Evolutionary conservation across 1,140 invertebrate species (phyloP), one percentile per base, ranked within the genome.

Genomic region (Eueides isabella): DNA sequence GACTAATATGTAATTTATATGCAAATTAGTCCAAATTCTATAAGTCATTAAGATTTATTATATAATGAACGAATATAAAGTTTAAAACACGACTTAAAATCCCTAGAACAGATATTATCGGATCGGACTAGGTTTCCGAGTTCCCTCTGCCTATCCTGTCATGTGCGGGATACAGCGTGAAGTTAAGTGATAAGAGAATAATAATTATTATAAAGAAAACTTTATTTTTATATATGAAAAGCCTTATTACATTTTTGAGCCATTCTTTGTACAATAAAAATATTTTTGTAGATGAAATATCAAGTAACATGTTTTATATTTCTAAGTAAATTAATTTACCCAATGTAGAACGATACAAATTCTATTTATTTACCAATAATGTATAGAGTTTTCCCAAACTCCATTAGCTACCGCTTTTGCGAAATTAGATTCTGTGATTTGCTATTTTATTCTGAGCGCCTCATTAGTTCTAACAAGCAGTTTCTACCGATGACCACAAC

Each of bases 381-480:
- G 61, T 70, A 70, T 70, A 62, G 33, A 62, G 28, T 68, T 64
- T 48, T 44, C 41, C 66, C 44, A 38, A 62, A 68, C 66, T 67
- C 26, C 62, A 74, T 68, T 73, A 73, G 65, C 26, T 23, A 55
- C 61, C 68, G 33, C 68, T 68, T 28, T 63, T 48, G 72, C 55
- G 66, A 74, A 74, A 74, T 68, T 74, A 35, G 61, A 74, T 55
- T 73, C 64, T 65, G 65, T 31, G 68, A 73, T 73, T 73, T 55
- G 35, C 55, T 74, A 68, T 74, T 68, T 66, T 74, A 74, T 68
- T 74, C 61, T 74, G 35, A 67, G 66, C 55, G 61, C 31, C 35
- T 67, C 48, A 66, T 74, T 74, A 68, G 61, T 85, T 80, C 78
- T 72, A 44, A 80, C 78, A 82, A 83, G 71, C 75, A 83, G 76